A percentile compares a stretch with the other conserved stretches of the same genome.
phyloP scores from a whole-genome alignment of 1,140 invertebrate genomes.

The Heliconius nattereri region DNA sequence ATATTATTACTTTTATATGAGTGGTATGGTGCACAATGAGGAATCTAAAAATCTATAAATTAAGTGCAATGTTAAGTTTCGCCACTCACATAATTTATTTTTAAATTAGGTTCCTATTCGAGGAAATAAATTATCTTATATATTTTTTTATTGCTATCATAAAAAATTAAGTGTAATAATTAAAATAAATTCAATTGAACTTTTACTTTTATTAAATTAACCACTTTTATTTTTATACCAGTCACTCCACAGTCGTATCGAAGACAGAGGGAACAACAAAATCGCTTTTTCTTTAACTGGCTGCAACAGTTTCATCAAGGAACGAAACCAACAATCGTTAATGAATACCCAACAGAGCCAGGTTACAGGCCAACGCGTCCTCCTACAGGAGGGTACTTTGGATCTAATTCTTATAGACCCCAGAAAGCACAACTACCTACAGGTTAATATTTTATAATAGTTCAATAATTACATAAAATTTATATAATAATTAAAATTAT shows the following conservation, averaged over 20 bases:
- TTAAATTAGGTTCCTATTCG: too few relatives aligned
- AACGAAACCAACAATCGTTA: neutral
- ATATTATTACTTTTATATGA: too few relatives aligned
- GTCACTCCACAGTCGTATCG: conserved; percentile 46
- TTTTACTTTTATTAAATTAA: neutral
- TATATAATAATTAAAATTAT: neutral
- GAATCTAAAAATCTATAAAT: too few relatives aligned
- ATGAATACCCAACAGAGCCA: conserved; percentile 21
- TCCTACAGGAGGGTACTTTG: conserved; percentile 62
- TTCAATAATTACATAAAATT: neutral
- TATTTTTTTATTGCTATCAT: too few relatives aligned
- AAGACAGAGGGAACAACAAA: conserved; percentile 43
- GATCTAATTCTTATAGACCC: conserved; percentile 57
- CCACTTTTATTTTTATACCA: conserved; percentile 31
- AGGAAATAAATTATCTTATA: neutral
- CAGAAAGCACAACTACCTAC: conserved; percentile 53
- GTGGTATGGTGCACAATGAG: too few relatives aligned
- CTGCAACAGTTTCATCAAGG: conserved; percentile 23
- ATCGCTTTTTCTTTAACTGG: conserved; percentile 42
- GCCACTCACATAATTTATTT: too few relatives aligned
- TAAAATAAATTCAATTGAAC: neutral
- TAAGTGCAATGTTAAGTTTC: too few relatives aligned
- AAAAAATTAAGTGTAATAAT: too few relatives aligned
- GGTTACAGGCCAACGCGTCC: conserved; percentile 46
- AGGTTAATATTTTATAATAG: conserved; percentile 39